Evolutionary conservation across 2,113 vertebrate species (phyloP).

Genomic region (Callocephalon fimbriatum): DNA sequence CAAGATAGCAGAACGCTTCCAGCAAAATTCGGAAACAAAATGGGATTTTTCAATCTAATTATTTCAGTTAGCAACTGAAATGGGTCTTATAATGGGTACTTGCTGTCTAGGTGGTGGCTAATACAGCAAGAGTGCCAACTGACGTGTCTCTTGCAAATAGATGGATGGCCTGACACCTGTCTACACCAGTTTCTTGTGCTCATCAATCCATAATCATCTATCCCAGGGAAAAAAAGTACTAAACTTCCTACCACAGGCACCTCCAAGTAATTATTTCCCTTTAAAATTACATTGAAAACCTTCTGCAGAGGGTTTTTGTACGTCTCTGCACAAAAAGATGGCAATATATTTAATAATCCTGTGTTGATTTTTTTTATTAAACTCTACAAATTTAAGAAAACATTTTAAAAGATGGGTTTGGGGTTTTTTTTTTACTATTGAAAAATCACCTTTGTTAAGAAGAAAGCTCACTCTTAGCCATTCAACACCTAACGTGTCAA

Average conservation of each 20-base stretch:
- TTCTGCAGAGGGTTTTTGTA: not conserved
- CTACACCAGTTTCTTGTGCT: not conserved
- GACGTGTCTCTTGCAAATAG: not conserved
- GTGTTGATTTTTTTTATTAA: not conserved
- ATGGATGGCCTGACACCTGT: not conserved
- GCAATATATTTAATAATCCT: not conserved
- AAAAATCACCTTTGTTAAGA: not conserved
- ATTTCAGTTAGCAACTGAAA: not conserved
- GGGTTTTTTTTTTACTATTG: not conserved
- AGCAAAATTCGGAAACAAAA: not conserved
- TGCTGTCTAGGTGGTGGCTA: not conserved
- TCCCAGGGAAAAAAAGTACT: not conserved
- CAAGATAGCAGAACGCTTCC: not conserved
- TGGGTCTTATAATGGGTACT: not conserved
- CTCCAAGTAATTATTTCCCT: not conserved
- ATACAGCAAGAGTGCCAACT: not conserved
- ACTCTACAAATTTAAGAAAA: not conserved
- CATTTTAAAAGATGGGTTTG: not conserved
- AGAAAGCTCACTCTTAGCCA: not conserved
- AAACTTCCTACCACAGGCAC: not conserved
- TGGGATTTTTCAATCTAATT: not conserved
- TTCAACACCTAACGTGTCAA: constrained; percentile 13
- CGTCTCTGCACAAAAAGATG: not conserved
- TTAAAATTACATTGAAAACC: not conserved
- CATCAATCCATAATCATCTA: not conserved